A percentile compares a stretch with the other conserved stretches of the same genome.
phyloP scores from a whole-genome alignment of 2,888 invertebrate genomes.

The Oxycera nigricornis region DNA sequence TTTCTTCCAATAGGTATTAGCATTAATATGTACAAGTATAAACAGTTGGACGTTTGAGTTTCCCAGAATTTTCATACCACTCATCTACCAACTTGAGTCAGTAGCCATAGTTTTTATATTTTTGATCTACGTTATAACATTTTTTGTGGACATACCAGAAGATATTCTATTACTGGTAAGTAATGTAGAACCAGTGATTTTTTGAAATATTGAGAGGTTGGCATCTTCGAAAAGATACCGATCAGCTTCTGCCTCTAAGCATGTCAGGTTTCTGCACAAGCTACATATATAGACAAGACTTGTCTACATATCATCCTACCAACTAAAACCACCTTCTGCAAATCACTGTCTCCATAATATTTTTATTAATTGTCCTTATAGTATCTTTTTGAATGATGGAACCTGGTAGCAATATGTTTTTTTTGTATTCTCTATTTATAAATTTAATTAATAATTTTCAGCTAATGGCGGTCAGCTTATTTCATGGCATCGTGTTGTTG shows the following conservation, averaged over 20 bases:
- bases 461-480: constrained; percentile 7
- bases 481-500: constrained; percentile 24
- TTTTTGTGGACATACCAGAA: neutral
- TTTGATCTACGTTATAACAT: constrained; percentile 1
- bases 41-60: constrained; percentile 21
- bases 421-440: neutral
- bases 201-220: too few relatives aligned
- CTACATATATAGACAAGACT: too few relatives aligned
- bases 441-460: neutral
- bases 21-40: neutral
- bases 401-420: neutral
- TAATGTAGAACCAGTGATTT: too few relatives aligned
- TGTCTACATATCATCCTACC: too few relatives aligned
- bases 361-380: too few relatives aligned
- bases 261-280: too few relatives aligned
- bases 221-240: too few relatives aligned
- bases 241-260: too few relatives aligned
- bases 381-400: neutral
- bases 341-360: too few relatives aligned
- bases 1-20: constrained; percentile 9
- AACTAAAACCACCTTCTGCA: too few relatives aligned
- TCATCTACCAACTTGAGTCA: constrained; percentile 26
- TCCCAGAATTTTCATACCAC: constrained; percentile 26
- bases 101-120: constrained; percentile 27
- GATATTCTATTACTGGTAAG: constrained; percentile 16